Percentiles rank a stretch among this genome's conserved stretches.
phyloP scores from a whole-genome alignment of 2,797 vertebrate genomes.

The Paratrypauchen microcephalus region DNA sequence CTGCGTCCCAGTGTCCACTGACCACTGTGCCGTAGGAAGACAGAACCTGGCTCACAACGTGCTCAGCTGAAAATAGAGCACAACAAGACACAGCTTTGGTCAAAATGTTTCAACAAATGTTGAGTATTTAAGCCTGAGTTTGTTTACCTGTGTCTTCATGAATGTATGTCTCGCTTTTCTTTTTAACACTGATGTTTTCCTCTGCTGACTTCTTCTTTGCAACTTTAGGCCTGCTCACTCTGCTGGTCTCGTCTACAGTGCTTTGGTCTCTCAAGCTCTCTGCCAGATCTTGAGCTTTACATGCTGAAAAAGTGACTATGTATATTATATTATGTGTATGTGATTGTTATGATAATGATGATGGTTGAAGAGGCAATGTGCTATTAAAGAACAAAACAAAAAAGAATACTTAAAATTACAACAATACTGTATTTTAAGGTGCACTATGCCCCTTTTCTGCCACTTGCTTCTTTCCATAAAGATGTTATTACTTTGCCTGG shows the following conservation, averaged over 20 bases:
- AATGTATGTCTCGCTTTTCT: slow-evolving; percentile 16
- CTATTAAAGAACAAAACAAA: background rate
- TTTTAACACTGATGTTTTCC: slow-evolving; percentile 13
- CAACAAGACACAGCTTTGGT: slow-evolving; percentile 17
- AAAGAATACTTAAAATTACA: too few relatives aligned
- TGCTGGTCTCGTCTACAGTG: slow-evolving; percentile 38
- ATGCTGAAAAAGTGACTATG: slow-evolving; percentile 16
- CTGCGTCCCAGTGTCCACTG: slow-evolving; percentile 56
- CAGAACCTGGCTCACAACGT: slow-evolving; percentile 36
- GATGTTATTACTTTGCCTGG: background rate
- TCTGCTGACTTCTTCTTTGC: slow-evolving; percentile 9
- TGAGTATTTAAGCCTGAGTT: background rate
- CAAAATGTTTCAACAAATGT: background rate
- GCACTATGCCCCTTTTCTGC: too few relatives aligned
- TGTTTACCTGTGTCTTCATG: slow-evolving; percentile 18
- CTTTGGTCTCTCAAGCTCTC: slow-evolving; percentile 23
- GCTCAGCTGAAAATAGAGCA: slow-evolving; percentile 36
- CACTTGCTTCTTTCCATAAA: background rate
- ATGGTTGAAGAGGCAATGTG: background rate
- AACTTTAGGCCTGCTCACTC: slow-evolving; percentile 4
- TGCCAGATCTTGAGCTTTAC: slow-evolving; percentile 4
- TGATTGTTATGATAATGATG: background rate
- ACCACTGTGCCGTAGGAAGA: slow-evolving; percentile 42
- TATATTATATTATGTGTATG: background rate
- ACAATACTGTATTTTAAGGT: too few relatives aligned